Evolutionary conservation across 64 coral and sea anemone species (phyloP), one percentile per base, ranked within the genome.

Genomic region (Cladopsammia gracilis): DNA sequence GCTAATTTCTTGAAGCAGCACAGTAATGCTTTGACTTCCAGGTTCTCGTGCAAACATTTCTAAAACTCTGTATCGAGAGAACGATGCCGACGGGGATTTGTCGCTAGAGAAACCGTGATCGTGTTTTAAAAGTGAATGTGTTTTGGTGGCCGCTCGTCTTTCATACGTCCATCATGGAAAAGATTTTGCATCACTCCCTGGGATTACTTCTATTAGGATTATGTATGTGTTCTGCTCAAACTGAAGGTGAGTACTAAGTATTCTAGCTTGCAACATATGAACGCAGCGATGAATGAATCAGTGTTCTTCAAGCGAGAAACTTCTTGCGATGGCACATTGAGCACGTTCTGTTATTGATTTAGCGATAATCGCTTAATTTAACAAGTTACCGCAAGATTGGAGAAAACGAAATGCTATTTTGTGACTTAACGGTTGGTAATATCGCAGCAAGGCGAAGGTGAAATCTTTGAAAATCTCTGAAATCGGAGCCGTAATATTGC

Each of bases 171-270:
- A 62, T 7, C 13, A 82, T 84, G 60, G 62, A 84, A 50, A 48
- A 48, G 60, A 50, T 68, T 84, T 12, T 62, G 61, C 60, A 11
- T 11, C 80, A 49, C 18, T 25, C 3, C 13, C 2, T n/a, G 0
- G 62, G 10, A 20, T 68, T 84, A 13, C 9, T 84, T 67, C 9
- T 67, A 13, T 12, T 84, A 49, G 62, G 61, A 47, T 68, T 84
- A 67, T 84, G 68, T 6, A 50, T 68, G 46, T 67, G 20, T 14
- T n/a, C 8, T 68, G 19, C 15, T 6, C 22, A 49, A 49, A 67
- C 80, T 84, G 62, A 50, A 84, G 80, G 80, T 69, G 48, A 84
- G 80, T 66, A 4, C 18, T 47, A 20, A 49, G 26, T 9, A 8
- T 48, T 47, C 16, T 50, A 51, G 8, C 20, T 7, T 84, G 1